Evolutionary conservation across 2,113 vertebrate genomes (phyloP).

Genomic region (Lagopus leucura): DNA sequence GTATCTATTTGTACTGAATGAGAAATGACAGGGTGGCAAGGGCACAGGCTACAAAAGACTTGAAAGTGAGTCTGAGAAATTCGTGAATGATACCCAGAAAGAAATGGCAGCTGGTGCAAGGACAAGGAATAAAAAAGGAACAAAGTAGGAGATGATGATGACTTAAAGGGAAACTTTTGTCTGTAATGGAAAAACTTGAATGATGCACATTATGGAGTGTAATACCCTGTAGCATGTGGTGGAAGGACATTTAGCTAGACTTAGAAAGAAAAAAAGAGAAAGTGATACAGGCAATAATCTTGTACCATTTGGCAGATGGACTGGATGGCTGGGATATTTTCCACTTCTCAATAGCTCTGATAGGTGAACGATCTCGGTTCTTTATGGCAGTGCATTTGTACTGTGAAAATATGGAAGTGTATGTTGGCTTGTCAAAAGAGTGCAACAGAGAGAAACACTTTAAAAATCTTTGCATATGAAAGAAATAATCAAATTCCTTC

Average conservation of each 20-base stretch:
- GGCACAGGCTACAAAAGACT: neutral
- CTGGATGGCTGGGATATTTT: neutral
- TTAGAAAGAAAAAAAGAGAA: conserved; percentile 9
- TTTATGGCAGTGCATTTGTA: neutral
- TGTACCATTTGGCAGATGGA: neutral
- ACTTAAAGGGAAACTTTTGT: neutral
- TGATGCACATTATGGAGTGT: neutral
- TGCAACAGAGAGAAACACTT: neutral
- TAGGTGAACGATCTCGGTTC: neutral
- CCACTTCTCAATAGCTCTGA: neutral
- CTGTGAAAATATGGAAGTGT: neutral
- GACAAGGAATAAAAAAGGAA: neutral
- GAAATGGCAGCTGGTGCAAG: neutral
- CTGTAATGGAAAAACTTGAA: neutral
- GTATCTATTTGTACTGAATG: neutral
- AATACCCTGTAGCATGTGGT: neutral
- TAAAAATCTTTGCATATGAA: neutral
- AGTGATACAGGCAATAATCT: neutral
- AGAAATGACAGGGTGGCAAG: neutral
- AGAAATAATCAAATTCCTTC: neutral
- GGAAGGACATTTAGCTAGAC: neutral
- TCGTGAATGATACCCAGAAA: neutral
- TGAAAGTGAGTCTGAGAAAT: neutral
- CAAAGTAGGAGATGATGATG: neutral
- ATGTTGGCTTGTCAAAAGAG: neutral